phyloP scores from a whole-genome alignment of 2,888 invertebrate species.

The Marronus borbonicus region DNA sequence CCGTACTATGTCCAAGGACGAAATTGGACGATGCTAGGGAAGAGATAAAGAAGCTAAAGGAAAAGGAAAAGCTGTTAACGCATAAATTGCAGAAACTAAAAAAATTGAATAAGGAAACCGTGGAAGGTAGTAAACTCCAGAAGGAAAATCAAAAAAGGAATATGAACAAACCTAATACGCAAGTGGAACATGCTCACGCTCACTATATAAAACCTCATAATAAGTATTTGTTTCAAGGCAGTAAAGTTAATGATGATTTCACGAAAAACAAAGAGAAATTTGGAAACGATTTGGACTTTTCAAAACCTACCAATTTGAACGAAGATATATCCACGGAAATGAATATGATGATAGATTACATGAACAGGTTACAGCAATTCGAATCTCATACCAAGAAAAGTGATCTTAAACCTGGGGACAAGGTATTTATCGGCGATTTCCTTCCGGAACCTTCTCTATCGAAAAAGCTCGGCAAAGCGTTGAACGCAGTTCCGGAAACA shows the following conservation, averaged over 20 bases:
- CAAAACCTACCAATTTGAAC: not conserved
- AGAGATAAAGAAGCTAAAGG: not conserved
- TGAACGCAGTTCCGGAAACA: too few relatives aligned
- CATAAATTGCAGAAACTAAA: not conserved
- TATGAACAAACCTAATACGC: not conserved
- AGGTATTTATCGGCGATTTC: not conserved
- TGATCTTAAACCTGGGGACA: not conserved
- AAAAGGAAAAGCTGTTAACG: not conserved
- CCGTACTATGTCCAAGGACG: constrained; percentile 55
- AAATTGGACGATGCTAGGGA: constrained; percentile 25
- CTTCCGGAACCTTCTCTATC: too few relatives aligned
- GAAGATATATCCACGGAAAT: not conserved
- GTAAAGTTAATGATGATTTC: not conserved
- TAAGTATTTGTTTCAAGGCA: not conserved
- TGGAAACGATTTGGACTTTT: not conserved
- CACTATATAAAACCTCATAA: constrained; percentile 28
- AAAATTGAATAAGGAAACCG: not conserved
- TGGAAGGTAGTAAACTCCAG: not conserved
- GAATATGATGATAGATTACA: not conserved
- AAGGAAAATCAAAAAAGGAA: constrained; percentile 30
- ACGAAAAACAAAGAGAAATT: not conserved
- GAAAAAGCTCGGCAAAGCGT: too few relatives aligned
- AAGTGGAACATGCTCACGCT: not conserved
- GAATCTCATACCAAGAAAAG: not conserved
- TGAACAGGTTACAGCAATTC: not conserved